Evolutionary conservation across 2,888 invertebrate species (phyloP), one percentile per base, ranked within the genome.

Genomic region (Flexamia atlantica): DNA sequence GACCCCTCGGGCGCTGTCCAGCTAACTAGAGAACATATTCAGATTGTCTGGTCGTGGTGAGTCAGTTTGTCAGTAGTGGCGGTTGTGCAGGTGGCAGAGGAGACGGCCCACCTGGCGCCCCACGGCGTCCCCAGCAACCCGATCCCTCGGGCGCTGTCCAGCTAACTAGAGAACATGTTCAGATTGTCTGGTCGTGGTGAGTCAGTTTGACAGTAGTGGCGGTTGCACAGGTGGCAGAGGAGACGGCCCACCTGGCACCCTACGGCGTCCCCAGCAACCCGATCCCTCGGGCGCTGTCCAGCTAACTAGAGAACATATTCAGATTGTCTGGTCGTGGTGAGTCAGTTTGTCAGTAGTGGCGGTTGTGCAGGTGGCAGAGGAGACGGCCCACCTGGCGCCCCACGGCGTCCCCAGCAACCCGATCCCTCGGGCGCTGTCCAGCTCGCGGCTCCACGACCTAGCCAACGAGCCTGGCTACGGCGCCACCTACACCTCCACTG

Each of bases 381-480:
- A 96, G 89, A 96, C 96, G 46, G 94, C 95, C 0, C 97, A 97
- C 91, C 92, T 98, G 89, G 97, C 97, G 83, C 98, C 98, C n/a
- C 98, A 98, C 89, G 98, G 98, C 76, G 98, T 98, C 80, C 98
- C 98, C 72, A 96, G 97, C 89, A 97, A 97, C 91, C 97, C 97
- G 25, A 94, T 97, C 89, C 97, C 97, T 0, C 93, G 97, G 86
- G 97, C 96, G 80, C 91, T 97, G 30, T 96, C 96, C 87, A 96
- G 96, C 89, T 94, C 94, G 87, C 94, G 96, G 85, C 92, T 97
- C 50, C 94, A 96, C 87, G 97, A 97, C 90, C 91, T 96, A 88
- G 92, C 95, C 85, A 94, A 95, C 90, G 94, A 94, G 83, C 86
- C 89, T 10, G 93, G 93, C 70, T 95, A 95, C 89, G 96, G 96